A percentile compares a stretch with the other conserved stretches of the same genome.
Evolutionary conservation across 2,888 invertebrate genomes (phyloP).

Genomic region (Hydraecia micacea): DNA sequence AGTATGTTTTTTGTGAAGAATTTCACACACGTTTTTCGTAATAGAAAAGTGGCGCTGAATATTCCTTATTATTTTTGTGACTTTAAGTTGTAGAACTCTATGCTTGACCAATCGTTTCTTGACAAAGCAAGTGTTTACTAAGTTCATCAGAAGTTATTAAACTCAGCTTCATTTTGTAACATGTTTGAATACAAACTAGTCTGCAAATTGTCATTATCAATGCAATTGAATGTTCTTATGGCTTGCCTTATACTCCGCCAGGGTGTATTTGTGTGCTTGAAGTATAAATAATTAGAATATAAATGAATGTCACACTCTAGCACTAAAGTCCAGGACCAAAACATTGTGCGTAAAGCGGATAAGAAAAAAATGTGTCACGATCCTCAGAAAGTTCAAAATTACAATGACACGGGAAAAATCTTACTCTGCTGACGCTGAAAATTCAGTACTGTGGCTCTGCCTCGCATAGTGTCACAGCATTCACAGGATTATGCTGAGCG

Average conservation of each 20-base stretch:
- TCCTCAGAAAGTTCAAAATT: neutral
- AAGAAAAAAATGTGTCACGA: too few species aligned
- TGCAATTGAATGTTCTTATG: too few species aligned
- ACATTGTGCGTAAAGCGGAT: neutral
- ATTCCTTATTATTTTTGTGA: neutral
- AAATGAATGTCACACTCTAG: too few species aligned
- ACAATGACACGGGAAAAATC: neutral
- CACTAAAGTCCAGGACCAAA: neutral
- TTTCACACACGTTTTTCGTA: neutral
- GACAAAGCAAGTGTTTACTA: neutral
- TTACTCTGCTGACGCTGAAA: too few species aligned
- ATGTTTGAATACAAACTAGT: neutral
- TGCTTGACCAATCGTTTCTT: neutral
- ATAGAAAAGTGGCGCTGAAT: neutral
- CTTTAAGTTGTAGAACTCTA: neutral
- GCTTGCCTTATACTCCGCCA: too few species aligned
- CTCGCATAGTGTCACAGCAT: too few species aligned
- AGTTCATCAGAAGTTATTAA: neutral
- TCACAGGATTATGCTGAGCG: too few species aligned
- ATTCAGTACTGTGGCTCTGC: too few species aligned
- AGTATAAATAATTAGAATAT: too few species aligned
- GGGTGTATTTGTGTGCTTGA: too few species aligned
- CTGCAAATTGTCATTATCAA: too few species aligned
- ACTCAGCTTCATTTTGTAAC: neutral
- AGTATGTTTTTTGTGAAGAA: constrained; percentile 5